phyloP scores from a whole-genome alignment of 1,140 invertebrate species.

The Leptestheria dahalacensis region DNA sequence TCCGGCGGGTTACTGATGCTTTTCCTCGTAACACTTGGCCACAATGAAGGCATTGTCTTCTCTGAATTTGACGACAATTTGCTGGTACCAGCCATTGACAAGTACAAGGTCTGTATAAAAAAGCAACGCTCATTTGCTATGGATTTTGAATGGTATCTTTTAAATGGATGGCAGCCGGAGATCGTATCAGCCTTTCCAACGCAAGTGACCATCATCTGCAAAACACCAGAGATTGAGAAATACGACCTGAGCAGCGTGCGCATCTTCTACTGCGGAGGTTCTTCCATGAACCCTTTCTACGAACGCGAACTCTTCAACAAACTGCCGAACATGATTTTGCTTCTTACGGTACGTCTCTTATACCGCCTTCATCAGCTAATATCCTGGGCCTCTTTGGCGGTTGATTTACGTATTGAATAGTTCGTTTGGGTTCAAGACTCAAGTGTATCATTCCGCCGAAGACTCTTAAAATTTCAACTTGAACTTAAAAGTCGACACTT shows the following conservation, averaged over 20 bases:
- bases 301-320: neutral
- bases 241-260: constrained; percentile 6
- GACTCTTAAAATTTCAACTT: neutral
- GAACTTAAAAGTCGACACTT: neutral
- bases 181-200: neutral
- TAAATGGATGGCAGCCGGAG: neutral
- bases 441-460: too few relatives aligned
- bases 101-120: neutral
- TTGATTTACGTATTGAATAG: neutral
- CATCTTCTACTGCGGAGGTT: neutral
- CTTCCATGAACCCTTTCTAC: neutral
- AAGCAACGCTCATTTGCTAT: neutral
- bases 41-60: neutral
- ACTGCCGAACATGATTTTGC: neutral
- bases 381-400: neutral
- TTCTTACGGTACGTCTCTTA: neutral
- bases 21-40: neutral
- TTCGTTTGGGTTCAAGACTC: neutral
- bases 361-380: neutral
- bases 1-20: neutral
- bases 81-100: neutral
- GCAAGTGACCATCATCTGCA: neutral
- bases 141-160: neutral
- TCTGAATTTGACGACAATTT: neutral
- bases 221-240: neutral